Evolutionary conservation across 2,113 vertebrate species (phyloP).

Genomic region (Cyanoramphus novaezelandiae): DNA sequence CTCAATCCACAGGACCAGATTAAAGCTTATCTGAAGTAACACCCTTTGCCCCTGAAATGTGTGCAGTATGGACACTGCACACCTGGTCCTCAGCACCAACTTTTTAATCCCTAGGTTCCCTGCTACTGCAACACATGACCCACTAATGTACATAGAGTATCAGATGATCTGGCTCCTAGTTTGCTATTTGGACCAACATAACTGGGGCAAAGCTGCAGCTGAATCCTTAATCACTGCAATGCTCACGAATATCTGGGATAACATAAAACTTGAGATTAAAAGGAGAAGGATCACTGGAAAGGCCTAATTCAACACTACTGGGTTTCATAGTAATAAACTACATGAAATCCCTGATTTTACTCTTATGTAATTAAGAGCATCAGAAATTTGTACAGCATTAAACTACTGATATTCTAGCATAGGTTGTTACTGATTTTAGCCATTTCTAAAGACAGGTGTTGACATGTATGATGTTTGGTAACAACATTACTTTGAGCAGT

Average conservation of each 20-base stretch:
- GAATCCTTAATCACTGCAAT: neutral
- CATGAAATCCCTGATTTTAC: neutral
- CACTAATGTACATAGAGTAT: neutral
- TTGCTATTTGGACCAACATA: neutral
- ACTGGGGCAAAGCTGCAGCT: neutral
- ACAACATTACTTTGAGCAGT: neutral
- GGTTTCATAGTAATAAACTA: neutral
- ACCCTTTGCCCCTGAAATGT: neutral
- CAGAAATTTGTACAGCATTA: neutral
- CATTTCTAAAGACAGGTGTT: neutral
- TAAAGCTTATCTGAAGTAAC: neutral
- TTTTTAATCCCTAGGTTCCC: neutral
- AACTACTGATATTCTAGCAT: neutral
- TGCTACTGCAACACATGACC: neutral
- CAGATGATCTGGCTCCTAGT: neutral
- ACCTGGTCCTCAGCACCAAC: neutral
- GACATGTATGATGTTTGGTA: neutral
- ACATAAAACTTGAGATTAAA: neutral
- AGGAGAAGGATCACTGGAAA: neutral
- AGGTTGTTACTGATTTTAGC: neutral
- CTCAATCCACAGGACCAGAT: neutral
- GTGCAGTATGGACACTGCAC: neutral
- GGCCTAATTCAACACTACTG: neutral
- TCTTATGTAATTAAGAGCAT: neutral
- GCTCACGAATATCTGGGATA: neutral